Base-by-base conservation (phyloP, 1,140 invertebrate species). In the Heliconius hermathena region DNA sequence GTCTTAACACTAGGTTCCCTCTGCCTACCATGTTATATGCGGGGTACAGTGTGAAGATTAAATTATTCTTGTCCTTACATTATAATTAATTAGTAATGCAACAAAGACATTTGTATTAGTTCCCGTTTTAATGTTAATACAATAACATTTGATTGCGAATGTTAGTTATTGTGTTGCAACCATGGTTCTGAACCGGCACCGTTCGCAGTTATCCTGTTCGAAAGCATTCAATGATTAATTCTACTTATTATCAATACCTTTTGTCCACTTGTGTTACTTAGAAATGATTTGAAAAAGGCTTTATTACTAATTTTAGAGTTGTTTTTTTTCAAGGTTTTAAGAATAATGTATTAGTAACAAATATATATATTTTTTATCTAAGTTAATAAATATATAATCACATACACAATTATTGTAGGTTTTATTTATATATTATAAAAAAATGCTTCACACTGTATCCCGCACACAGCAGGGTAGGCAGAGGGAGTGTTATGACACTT, bases 151-250 rank as follows among this genome's bases (percentile, higher is more conserved):
- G 26, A 26, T 29, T 66, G 54, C 22, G 22, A 66, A 66, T 26
- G 60, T 29, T 29, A 66, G 60, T 66, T 26, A 66, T 29, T 66
- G 60, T 26, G 54, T 20, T 20, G 20, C 8, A 57, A 9, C n/a
- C 11, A 66, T 26, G 9, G 60, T 13, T 66, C 9, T 66, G 3
- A 66, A 66, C 60, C 60, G 22, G 60, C 60, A 22, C 4, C 60
- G 60, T 66, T 26, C 4, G 26, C 26, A 5, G 60, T 4, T 73
- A 73, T 73, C 76, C 71, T 78, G 70, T 73, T 60, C 49, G 38
- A 77, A 77, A 77, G 76, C 38, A 26, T 29, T 66, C 1, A 66
- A 26, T 29, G 60, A 66, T 66, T 66, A 29, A 29, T 26, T 66
- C 22, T 66, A 26, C 2, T n/a, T 26, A 26, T 66, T 66, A 60